phyloP scores from a whole-genome alignment of 1,140 invertebrate genomes.

The Aphelenchoides fujianensis region DNA sequence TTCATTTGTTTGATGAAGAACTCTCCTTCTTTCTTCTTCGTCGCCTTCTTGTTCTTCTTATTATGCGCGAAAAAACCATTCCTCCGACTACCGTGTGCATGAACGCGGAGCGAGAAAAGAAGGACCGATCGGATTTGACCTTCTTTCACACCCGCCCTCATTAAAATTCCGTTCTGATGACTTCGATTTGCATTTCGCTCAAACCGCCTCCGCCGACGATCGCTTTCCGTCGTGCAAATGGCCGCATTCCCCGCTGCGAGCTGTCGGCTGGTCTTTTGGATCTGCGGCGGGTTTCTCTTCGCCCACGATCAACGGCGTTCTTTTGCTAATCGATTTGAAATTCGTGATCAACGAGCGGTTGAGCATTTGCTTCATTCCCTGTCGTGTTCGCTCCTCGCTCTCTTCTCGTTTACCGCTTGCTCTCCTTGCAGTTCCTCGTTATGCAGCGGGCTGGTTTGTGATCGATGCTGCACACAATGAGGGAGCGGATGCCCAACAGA shows the following conservation, averaged over 20 bases:
- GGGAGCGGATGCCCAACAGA: background rate
- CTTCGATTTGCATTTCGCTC: background rate
- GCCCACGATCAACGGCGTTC: background rate
- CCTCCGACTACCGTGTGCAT: too few species aligned
- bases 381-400: too few species aligned
- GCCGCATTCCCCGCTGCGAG: too few species aligned
- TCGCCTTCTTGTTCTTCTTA: too few species aligned
- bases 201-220: too few species aligned
- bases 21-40: too few species aligned
- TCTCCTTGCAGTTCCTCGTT: background rate
- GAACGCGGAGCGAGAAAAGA: background rate
- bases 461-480: background rate
- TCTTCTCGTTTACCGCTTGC: background rate
- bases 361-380: background rate
- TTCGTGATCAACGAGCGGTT: background rate
- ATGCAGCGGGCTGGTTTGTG: background rate
- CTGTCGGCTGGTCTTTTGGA: too few species aligned
- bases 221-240: too few species aligned
- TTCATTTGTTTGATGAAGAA: conserved; percentile 5
- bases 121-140: too few species aligned
- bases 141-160: too few species aligned
- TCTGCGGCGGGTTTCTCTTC: background rate
- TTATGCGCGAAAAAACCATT: background rate
- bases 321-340: background rate
- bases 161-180: too few species aligned